Evolutionary conservation across 1,140 invertebrate species (phyloP).

Genomic region (Elysia chlorotica): DNA sequence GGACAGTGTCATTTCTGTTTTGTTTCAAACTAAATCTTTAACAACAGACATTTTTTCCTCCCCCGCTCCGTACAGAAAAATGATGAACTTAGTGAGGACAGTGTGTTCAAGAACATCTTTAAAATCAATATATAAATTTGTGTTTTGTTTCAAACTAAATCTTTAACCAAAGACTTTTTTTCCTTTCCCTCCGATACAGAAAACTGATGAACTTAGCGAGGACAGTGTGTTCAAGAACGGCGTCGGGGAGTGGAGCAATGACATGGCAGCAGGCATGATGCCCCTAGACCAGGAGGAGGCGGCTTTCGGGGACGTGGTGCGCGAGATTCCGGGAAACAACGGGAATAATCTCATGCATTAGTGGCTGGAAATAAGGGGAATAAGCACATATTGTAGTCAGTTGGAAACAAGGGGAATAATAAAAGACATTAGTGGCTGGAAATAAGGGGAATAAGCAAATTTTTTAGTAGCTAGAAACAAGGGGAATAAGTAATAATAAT

Average conservation of each 20-base stretch:
- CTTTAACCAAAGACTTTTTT: no score
- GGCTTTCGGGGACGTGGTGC: conserved; percentile 50
- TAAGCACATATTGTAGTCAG: no score
- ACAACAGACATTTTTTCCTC: no score
- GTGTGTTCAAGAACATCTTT: conserved; percentile 27
- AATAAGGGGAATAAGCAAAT: no score
- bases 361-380: no score
- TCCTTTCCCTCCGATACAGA: not conserved
- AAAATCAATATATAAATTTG: not conserved
- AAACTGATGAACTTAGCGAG: not conserved
- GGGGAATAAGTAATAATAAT: no score
- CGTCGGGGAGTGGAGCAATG: conserved; percentile 55
- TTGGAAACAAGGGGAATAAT: no score
- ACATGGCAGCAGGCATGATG: conserved; percentile 57
- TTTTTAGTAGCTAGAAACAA: no score
- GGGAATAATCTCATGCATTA: no score
- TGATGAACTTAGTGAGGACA: no score
- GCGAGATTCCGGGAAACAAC: not conserved
- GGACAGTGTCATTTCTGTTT: not conserved
- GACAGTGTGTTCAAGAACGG: conserved; percentile 29
- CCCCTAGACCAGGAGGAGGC: conserved; percentile 51
- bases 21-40: no score
- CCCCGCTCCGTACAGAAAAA: not conserved
- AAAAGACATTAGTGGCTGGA: no score
- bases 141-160: not conserved